Evolutionary conservation across 2,888 invertebrate genomes (phyloP).

Genomic region (Aspidapion aeneum): DNA sequence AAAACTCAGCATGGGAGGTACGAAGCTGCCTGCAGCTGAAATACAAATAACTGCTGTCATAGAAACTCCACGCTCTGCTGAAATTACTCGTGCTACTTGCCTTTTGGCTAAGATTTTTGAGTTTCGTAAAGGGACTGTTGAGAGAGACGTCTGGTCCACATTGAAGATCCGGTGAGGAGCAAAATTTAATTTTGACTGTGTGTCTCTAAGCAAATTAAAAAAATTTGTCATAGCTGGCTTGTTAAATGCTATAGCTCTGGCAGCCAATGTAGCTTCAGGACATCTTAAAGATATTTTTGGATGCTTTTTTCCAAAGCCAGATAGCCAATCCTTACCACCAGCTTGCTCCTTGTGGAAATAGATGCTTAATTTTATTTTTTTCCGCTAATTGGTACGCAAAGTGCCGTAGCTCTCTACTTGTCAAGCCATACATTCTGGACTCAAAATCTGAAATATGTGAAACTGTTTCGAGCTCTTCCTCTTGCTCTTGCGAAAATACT

Average conservation of each 20-base stretch:
- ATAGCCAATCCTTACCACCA: constrained; percentile 10
- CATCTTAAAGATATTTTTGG: constrained; percentile 9
- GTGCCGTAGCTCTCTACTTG: constrained; percentile 6
- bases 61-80: too few species aligned
- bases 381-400: constrained; percentile 14
- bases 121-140: constrained; percentile 13
- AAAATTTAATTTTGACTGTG: background rate
- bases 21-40: too few species aligned
- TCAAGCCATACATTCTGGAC: constrained; percentile 15
- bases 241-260: constrained; percentile 9
- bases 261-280: constrained; percentile 16
- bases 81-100: too few species aligned
- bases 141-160: constrained; percentile 15
- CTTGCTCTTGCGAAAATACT: too few species aligned
- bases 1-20: too few species aligned
- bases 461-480: constrained; percentile 15
- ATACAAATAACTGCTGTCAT: too few species aligned
- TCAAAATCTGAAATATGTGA: constrained; percentile 12
- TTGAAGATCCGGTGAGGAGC: constrained; percentile 14
- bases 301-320: constrained; percentile 7
- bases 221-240: constrained; percentile 5
- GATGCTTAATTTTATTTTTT: too few species aligned
- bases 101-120: constrained; percentile 14
- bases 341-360: too few species aligned
- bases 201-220: constrained; percentile 2